A percentile compares a stretch with the other conserved stretches of the same genome.
Evolutionary conservation across 2,113 vertebrate genomes (phyloP).

Genomic region (Kryptolebias marmoratus): DNA sequence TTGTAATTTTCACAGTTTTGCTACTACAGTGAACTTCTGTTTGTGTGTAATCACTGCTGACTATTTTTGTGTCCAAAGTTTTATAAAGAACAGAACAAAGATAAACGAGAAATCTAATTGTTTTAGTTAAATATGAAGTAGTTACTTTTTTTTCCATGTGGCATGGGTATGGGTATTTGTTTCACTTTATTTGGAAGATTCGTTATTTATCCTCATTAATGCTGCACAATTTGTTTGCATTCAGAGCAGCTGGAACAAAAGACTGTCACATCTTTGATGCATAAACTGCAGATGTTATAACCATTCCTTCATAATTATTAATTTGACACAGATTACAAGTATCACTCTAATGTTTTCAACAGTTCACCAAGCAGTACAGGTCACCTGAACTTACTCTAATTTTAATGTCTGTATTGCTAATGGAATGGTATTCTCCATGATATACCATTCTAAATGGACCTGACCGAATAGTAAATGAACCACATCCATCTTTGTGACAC

Average conservation of each 20-base stretch:
- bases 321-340: constrained; percentile 28
- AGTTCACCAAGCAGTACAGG: constrained; percentile 55
- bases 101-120: background rate
- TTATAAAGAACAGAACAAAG: background rate
- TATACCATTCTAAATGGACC: constrained; percentile 78
- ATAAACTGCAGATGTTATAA: background rate
- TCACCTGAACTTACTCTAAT: constrained; percentile 65
- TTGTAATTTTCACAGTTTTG: background rate
- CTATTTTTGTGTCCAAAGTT: background rate
- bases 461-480: constrained; percentile 79
- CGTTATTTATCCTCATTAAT: background rate
- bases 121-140: background rate
- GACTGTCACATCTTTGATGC: background rate
- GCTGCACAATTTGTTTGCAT: constrained; percentile 1
- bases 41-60: background rate
- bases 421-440: constrained; percentile 71
- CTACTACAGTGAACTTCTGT: background rate
- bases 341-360: constrained; percentile 35
- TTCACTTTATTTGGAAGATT: background rate
- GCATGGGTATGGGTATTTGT: background rate
- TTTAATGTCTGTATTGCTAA: constrained; percentile 73
- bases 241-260: background rate
- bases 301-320: constrained; percentile 20
- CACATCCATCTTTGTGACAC: constrained; percentile 79
- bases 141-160: background rate